Evolutionary conservation across 2,797 vertebrate genomes (phyloP), one percentile per base, ranked within the genome.

Genomic region (Onychomys torridus): DNA sequence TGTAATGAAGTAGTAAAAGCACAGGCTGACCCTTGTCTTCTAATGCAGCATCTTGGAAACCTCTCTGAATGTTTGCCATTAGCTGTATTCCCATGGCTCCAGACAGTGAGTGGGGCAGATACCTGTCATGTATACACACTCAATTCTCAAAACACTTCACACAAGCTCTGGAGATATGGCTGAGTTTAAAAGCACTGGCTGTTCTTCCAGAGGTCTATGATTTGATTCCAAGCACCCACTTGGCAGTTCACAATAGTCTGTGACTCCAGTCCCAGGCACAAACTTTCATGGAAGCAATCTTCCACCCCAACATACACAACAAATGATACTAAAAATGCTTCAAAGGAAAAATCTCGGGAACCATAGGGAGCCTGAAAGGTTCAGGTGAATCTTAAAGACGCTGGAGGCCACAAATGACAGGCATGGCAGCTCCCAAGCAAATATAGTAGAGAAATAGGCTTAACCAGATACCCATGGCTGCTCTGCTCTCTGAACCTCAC

Each of bases 391-490:
- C 32, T 37, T 46, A 14, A 0, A 5, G 52, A 89, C 9, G 46
- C 86, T 94, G 37, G 90, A 83, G 78, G 49, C 55, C 85, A 49
- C 23, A 43, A n/a, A 78, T 32, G 23, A 52, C 52, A 83, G 46
- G 37, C 40, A 69, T 16, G 34, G 21, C 8, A 25, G 0, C 34
- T 71, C 32, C 40, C 65, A 52, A 71, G 32, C 40, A 85, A 16
- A 40, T 75, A 52, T 9, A 46, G n/a, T 32, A 3, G 37, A 34
- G 27, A 25, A 23, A 13, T 16, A 40, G 6, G 29, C 32, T 82
- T 55, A 59, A 59, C 25, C 5, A 40, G 21, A 34, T 27, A 10
- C 46, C 29, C 0, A 0, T 0, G 2, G 32, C 34, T 29, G 0
- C 11, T 71, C 9, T 2, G 10, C 16, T 32, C 4, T 2, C 0